Percentiles rank a stretch among this genome's conserved stretches.
Conservation (phyloP, 2,113 vertebrate species). For the Caranx ignobilis region DNA sequence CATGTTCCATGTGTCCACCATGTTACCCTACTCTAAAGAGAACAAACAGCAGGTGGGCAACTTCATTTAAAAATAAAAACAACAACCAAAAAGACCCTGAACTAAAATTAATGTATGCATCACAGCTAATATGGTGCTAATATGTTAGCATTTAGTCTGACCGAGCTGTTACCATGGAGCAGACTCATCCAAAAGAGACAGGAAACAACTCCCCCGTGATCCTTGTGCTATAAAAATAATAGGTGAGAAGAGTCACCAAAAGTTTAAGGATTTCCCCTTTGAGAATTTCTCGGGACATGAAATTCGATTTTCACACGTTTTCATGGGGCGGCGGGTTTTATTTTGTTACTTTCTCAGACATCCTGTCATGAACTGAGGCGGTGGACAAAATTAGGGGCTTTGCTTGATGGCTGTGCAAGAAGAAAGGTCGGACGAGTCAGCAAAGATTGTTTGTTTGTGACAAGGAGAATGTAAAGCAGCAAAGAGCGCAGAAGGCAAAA, state of each 20-base stretch:
- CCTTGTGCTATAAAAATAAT: no score
- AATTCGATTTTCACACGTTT: neutral
- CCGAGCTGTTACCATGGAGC: no score
- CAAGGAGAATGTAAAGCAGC: neutral
- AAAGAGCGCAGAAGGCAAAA: neutral
- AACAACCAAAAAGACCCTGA: no score
- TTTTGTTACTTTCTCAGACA: neutral
- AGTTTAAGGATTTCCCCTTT: neutral
- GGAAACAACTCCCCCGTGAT: no score
- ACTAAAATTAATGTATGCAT: no score
- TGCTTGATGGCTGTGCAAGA: neutral
- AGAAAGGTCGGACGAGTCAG: neutral
- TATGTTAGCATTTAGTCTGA: no score
- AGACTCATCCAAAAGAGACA: no score
- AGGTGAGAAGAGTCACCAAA: no score
- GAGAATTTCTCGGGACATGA: neutral
- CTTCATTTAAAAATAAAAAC: no score
- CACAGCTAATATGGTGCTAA: no score
- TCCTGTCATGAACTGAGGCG: neutral
- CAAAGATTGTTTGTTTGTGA: neutral
- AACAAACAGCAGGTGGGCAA: conserved; percentile 95
- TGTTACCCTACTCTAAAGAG: conserved; percentile 98
- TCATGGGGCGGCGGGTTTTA: neutral
- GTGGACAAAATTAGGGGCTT: neutral
- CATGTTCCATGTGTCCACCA: conserved; percentile 99